Base-by-base conservation (phyloP, 2,113 vertebrate genomes). In the Cyprinus carpio region DNA sequence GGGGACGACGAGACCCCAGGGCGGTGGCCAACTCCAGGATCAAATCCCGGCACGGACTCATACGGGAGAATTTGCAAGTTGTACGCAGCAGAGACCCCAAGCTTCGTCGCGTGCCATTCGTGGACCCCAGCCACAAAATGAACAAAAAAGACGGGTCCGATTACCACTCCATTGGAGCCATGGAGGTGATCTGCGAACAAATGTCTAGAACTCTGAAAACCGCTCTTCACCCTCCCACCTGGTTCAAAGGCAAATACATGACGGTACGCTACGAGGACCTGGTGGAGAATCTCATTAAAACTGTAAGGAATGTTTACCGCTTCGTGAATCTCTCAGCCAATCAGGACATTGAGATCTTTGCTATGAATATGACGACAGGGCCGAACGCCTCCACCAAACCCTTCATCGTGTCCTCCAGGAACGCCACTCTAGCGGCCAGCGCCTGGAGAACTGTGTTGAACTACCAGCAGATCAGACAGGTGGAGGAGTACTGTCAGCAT, bases 171-270 rank as follows among this genome's bases (percentile, higher is more conserved):
- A 94, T 99, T 6, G 96, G 96, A n/a, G 97, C 97, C 75, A 98
- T 99, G 98, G 98, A 99, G 90, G 97, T 99, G 78, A 98, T 99
- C 90, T 99, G 98, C 34, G 96, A 96, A 88, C 96, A 96, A 86
- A 98, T 96, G 92, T 96, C 95, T 88, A 96, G 95, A 92, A 99
- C 97, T 40, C 91, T 99, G 88, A 96, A 96, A 93, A 96, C 95
- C 9, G 98, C 96, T 40, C 91, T 98, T 89, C 96, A 93, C 84
- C 95, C 96, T 1, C 98, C 98, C 0, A 93, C 93, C 91, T 99
- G 98, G 98, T 94, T 99, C 62, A 97, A 95, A 91, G 97, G 96
- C 64, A 97, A 97, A 88, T 99, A 99, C 92, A 93, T 98, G 94
- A 96, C 94, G 0, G 97, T 99, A 80, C 96, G 98, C 75, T 99